Evolutionary conservation across 2,113 vertebrate genomes (phyloP).

Genomic region (Thoracochromis brauschi): DNA sequence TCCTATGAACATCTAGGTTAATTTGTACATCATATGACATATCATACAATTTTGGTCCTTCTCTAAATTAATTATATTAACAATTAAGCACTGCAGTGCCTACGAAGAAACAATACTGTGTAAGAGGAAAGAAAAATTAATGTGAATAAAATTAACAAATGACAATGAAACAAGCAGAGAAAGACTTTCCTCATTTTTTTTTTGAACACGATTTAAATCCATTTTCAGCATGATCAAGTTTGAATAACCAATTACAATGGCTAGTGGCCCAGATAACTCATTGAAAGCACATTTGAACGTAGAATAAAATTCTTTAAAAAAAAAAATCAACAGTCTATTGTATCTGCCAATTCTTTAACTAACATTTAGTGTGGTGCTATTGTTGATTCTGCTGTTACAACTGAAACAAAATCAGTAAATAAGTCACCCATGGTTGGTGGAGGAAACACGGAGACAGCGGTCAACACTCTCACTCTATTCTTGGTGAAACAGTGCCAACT

Average conservation of each 20-base stretch:
- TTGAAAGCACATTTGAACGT: constrained; percentile 51
- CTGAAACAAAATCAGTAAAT: constrained; percentile 27
- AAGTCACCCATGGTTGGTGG: constrained; percentile 9
- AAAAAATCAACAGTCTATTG: constrained; percentile 32
- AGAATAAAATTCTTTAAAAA: constrained; percentile 22
- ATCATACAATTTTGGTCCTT: constrained; percentile 92
- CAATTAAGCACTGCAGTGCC: constrained; percentile 79
- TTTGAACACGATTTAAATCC: constrained; percentile 66
- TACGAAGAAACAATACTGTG: constrained; percentile 85
- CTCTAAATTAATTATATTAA: constrained; percentile 90
- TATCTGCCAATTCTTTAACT: constrained; percentile 34
- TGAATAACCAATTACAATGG: constrained; percentile 40
- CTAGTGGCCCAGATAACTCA: constrained; percentile 37
- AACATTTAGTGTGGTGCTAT: constrained; percentile 45
- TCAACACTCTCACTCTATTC: constrained; percentile 21
- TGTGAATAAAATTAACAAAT: constrained; percentile 78
- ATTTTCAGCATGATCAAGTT: constrained; percentile 42
- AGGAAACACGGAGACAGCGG: constrained; percentile 6
- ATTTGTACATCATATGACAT: constrained; percentile 78
- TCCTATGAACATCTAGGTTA: constrained; percentile 75
- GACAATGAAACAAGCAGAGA: constrained; percentile 65
- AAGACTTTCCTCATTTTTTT: constrained; percentile 65
- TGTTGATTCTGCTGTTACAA: constrained; percentile 49
- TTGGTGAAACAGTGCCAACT: constrained; percentile 42
- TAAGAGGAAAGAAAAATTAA: constrained; percentile 74